Percentiles rank a stretch among this genome's conserved stretches.
phyloP scores from a whole-genome alignment of 2,888 invertebrate species.

The Beris morrisii region DNA sequence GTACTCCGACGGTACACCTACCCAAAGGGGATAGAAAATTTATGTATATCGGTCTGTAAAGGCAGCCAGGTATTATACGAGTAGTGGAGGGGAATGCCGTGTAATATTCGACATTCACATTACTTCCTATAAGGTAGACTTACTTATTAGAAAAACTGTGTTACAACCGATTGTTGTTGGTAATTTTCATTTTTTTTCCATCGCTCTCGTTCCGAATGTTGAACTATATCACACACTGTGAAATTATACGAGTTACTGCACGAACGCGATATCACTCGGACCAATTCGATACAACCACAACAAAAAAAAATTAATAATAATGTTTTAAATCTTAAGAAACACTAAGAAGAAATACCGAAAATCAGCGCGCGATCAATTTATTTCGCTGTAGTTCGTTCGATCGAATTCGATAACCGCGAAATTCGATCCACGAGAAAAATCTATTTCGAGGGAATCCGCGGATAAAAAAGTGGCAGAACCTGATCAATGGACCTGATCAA shows the following conservation, averaged over 20 bases:
- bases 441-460: too few relatives aligned
- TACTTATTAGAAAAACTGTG: conserved; percentile 24
- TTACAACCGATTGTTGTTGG: conserved; percentile 14
- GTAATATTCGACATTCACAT: conserved; percentile 16
- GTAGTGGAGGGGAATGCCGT: conserved; percentile 21
- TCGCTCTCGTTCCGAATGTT: conserved; percentile 13
- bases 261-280: background rate
- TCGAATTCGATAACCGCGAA: too few relatives aligned
- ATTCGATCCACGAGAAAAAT: too few relatives aligned
- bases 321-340: too few relatives aligned
- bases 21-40: conserved; percentile 1
- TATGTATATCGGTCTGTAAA: background rate
- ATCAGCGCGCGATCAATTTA: too few relatives aligned
- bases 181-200: conserved; percentile 1
- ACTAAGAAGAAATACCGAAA: too few relatives aligned
- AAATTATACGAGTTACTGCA: background rate
- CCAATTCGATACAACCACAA: too few relatives aligned
- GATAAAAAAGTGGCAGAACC: too few relatives aligned
- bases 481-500: too few relatives aligned
- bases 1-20: background rate
- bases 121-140: conserved; percentile 20
- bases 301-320: too few relatives aligned
- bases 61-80: background rate
- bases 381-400: too few relatives aligned
- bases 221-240: conserved; percentile 16